Base-by-base conservation (phyloP, 2,797 vertebrate species). In the Macrochelys suwanniensis region DNA sequence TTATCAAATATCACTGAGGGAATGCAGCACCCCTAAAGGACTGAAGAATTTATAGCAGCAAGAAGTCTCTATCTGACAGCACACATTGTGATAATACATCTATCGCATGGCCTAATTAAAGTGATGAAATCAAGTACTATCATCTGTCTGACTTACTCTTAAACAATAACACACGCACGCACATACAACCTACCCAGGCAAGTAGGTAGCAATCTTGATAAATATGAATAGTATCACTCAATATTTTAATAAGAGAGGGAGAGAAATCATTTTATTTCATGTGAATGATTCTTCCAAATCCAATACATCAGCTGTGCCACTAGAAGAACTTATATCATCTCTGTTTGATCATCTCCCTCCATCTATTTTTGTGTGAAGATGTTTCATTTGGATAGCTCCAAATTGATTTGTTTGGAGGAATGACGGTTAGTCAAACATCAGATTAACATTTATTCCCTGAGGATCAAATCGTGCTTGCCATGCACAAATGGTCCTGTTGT, bases 101-200 rank as follows among this genome's bases (percentile, higher is more conserved):
- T 61, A 42, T 89, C 87, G 95, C 47, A 61, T 87, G 83, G 86
- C 78, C 82, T 95, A 96, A 95, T 96, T 96, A 95, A 96, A 92
- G 56, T 31, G 94, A 65, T 59, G 79, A 80, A 81, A 68, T 68
- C 16, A 68, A 80, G 54, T 65, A 65, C 16, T 53, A 45, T 47
- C 42, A 9, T 80, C 65, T 11, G 42, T 54, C 65, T 53, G 33
- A 77, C 33, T 89, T 85, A 47, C 31, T 74, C 65, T 56, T 53
- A 19, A 51, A 50, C 53, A 79, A 81, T 68, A 68, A n/a, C 28
- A 61, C 15, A 7, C 11, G 31, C 28, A 31, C 13, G 33, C 31
- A 33, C 23, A 65, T 16, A n/a, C 28, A 61, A 33, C 12, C 59
- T 28, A 61, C 13, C 15, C 61, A n/a, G 33, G 61, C 61, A n/a